phyloP scores from a whole-genome alignment of 2,888 invertebrate species.

The Ophonus ardosiacus region DNA sequence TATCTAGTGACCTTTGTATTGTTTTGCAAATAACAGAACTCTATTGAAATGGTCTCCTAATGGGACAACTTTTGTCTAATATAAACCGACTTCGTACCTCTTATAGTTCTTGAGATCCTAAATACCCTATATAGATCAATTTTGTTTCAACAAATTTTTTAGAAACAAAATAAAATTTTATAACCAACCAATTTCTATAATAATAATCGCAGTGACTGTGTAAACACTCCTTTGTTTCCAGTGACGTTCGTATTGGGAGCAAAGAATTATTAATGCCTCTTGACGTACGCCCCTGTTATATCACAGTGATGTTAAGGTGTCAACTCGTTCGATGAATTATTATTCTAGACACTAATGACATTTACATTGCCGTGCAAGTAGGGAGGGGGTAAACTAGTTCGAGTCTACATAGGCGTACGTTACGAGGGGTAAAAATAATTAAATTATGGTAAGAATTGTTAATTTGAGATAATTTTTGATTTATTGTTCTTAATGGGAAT shows the following conservation, averaged over 20 bases:
- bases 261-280: conserved; percentile 36
- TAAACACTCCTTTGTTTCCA: conserved; percentile 26
- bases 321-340: conserved; percentile 49
- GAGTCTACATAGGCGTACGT: not conserved
- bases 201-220: conserved; percentile 12
- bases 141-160: no score
- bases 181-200: not conserved
- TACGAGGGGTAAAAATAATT: conserved; percentile 20
- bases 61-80: no score
- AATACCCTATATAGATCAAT: no score
- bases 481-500: conserved; percentile 7
- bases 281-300: conserved; percentile 28
- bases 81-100: no score
- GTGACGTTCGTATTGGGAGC: conserved; percentile 31
- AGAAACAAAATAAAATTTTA: no score
- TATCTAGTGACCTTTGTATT: no score
- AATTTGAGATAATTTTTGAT: conserved; percentile 15
- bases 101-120: no score
- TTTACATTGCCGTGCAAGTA: conserved; percentile 30
- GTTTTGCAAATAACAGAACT: no score
- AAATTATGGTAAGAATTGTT: conserved; percentile 6
- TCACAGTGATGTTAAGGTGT: conserved; percentile 57
- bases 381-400: not conserved
- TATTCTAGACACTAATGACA: conserved; percentile 53
- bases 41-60: no score